A percentile compares a stretch with the other conserved stretches of the same genome.
Conservation (phyloP, 2,888 invertebrate species). For the Fragum whitleyi region DNA sequence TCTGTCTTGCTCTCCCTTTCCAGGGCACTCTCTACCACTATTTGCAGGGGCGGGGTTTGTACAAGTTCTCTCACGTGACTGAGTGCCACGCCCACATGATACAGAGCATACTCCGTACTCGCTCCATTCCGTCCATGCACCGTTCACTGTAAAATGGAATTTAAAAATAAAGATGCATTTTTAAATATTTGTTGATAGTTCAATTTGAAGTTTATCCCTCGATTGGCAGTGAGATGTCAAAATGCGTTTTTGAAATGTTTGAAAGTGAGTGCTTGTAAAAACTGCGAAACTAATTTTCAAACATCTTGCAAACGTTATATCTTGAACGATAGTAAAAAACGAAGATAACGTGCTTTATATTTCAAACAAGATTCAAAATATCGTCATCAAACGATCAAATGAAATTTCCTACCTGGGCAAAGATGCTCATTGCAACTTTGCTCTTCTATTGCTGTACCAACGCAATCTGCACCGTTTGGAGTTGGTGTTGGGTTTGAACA, state of each 20-base stretch:
- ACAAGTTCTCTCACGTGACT: slow-evolving; percentile 1
- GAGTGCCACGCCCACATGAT: slow-evolving; percentile 9
- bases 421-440: slow-evolving; percentile 18
- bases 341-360: no score
- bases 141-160: neutral
- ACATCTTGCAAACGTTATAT: no score
- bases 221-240: neutral
- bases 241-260: neutral
- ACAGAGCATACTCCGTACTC: neutral
- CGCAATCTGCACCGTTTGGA: slow-evolving; percentile 26
- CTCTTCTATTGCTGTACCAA: slow-evolving; percentile 12
- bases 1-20: neutral
- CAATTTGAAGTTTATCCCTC: neutral
- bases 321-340: no score
- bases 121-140: neutral
- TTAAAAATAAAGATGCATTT: neutral
- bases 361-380: no score
- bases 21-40: neutral
- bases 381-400: no score
- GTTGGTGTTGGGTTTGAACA: slow-evolving; percentile 36
- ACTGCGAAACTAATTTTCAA: neutral
- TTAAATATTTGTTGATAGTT: neutral
- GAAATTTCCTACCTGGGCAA: neutral
- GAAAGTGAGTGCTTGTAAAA: neutral
- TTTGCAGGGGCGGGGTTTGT: neutral